Evolutionary conservation across 2,113 vertebrate species (phyloP).

Genomic region (Syngnathoides biaculeatus): DNA sequence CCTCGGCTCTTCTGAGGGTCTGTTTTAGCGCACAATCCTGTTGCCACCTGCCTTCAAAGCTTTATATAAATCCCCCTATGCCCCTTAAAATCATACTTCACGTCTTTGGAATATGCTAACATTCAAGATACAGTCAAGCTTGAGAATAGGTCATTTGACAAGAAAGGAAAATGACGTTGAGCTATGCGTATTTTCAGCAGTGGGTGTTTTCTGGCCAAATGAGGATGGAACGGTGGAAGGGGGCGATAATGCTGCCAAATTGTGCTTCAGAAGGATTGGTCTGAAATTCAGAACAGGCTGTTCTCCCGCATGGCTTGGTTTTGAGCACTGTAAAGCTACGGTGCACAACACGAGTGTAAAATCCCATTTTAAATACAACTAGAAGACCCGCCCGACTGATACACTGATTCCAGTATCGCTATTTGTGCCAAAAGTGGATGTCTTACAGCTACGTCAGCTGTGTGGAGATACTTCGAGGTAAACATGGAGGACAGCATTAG

Average conservation of each 20-base stretch:
- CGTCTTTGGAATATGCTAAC: conserved; percentile 25
- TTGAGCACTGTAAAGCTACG: not conserved
- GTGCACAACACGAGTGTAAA: conserved; percentile 2
- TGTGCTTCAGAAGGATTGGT: conserved; percentile 61
- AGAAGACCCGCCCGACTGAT: not conserved
- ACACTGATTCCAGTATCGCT: too few species aligned
- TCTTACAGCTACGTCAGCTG: too few species aligned
- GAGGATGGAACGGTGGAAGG: conserved; percentile 61
- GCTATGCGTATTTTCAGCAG: conserved; percentile 72
- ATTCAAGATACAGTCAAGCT: conserved; percentile 47
- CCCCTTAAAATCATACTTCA: conserved; percentile 20
- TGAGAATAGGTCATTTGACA: conserved; percentile 59
- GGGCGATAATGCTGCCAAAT: conserved; percentile 72
- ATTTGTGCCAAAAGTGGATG: too few species aligned
- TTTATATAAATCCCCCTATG: conserved; percentile 24
- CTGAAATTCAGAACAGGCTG: conserved; percentile 53
- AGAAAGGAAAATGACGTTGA: conserved; percentile 70
- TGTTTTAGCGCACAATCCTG: conserved; percentile 44
- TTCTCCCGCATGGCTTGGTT: conserved; percentile 62
- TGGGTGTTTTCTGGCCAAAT: conserved; percentile 66
- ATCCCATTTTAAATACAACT: conserved; percentile 26
- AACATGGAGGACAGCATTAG: too few species aligned
- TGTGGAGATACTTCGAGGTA: too few species aligned
- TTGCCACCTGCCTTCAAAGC: conserved; percentile 54
- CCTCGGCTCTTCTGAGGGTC: conserved; percentile 52